Percentiles rank a stretch among this genome's conserved stretches.
phyloP scores from a whole-genome alignment of 1,140 invertebrate genomes.

The Nymphalis io region DNA sequence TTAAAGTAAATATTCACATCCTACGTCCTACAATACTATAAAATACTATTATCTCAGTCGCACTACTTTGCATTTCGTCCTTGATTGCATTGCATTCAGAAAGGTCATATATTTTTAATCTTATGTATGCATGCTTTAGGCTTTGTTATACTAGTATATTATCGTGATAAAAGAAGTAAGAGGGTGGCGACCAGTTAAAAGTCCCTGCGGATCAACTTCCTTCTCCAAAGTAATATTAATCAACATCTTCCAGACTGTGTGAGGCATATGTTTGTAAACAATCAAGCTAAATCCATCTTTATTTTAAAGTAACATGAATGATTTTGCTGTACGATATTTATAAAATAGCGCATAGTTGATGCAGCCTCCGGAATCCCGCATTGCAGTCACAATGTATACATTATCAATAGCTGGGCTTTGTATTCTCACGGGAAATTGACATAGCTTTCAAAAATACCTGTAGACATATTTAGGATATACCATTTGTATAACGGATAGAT shows the following conservation, averaged over 20 bases:
- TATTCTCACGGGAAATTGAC: background rate
- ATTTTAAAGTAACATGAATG: constrained; percentile 7
- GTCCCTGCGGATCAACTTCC: background rate
- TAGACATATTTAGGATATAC: background rate
- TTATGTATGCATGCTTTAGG: too few relatives aligned
- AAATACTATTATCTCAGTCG: too few relatives aligned
- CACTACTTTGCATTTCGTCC: too few relatives aligned
- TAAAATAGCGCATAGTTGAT: constrained; percentile 5
- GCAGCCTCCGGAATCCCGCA: constrained; percentile 38
- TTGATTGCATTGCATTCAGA: too few relatives aligned
- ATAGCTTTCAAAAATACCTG: background rate
- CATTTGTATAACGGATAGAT: background rate
- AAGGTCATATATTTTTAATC: too few relatives aligned
- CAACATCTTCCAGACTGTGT: background rate
- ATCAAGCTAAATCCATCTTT: constrained; percentile 10
- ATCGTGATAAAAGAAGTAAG: background rate
- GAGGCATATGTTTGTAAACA: background rate
- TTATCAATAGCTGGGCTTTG: constrained; percentile 11
- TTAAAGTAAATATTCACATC: too few relatives aligned
- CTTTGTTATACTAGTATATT: background rate
- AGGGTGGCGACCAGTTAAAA: background rate
- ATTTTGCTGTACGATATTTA: constrained; percentile 5
- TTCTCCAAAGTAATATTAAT: constrained; percentile 16
- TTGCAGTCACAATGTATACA: constrained; percentile 34
- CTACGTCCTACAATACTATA: too few relatives aligned